Conservation (phyloP, 2,113 vertebrate species). For the Corynorhinus townsendii region DNA sequence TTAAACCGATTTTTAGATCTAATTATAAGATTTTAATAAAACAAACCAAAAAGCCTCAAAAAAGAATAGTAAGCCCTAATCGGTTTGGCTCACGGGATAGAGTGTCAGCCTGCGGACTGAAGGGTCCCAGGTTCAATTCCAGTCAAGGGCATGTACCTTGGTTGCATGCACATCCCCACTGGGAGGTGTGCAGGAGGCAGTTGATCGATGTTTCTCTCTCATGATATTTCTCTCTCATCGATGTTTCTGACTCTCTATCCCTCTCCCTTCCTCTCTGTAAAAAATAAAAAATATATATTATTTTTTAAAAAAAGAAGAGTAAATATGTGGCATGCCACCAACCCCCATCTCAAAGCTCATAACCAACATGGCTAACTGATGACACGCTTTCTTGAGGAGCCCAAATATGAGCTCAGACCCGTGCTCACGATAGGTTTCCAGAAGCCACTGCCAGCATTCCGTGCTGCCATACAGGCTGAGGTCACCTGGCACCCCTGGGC, state of each 20-base stretch:
- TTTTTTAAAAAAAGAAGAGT: background rate
- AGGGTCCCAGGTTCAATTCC: too few relatives aligned
- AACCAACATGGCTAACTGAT: background rate
- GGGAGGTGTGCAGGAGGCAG: too few relatives aligned
- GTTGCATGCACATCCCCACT: too few relatives aligned
- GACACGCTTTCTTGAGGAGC: background rate
- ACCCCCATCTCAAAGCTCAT: background rate
- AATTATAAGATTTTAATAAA: conserved; percentile 24
- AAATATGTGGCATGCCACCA: background rate
- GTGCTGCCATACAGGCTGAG: background rate
- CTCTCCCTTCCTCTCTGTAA: too few relatives aligned
- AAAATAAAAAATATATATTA: too few relatives aligned
- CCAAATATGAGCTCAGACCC: background rate
- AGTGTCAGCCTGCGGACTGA: too few relatives aligned
- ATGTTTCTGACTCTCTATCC: too few relatives aligned
- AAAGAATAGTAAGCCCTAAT: background rate
- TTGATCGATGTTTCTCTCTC: too few relatives aligned
- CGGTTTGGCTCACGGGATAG: too few relatives aligned
- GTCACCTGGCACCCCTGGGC: background rate
- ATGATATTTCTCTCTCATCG: too few relatives aligned
- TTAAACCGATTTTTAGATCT: background rate
- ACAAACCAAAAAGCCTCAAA: background rate
- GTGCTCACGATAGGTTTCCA: background rate
- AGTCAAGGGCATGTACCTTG: too few relatives aligned
- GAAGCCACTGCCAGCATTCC: background rate